A percentile compares a stretch with the other conserved stretches of the same genome.
phyloP scores from a whole-genome alignment of 2,113 vertebrate genomes.

The Atlantisia rogersi region DNA sequence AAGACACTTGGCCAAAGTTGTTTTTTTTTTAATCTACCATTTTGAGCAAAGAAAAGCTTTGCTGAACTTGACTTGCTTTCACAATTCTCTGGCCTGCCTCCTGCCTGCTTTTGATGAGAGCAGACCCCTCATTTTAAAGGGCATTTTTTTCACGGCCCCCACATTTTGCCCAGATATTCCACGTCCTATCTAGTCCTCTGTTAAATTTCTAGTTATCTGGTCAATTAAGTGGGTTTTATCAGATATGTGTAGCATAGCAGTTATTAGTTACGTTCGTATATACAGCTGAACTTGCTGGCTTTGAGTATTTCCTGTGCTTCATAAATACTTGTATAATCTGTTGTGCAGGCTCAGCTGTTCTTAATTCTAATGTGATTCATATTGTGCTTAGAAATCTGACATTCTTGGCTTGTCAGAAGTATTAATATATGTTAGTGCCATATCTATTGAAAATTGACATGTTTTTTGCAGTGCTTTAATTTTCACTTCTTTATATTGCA shows the following conservation, averaged over 20 bases:
- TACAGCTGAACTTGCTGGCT: slow-evolving; percentile 48
- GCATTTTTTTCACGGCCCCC: not conserved
- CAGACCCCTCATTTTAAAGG: not conserved
- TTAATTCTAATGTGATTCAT: slow-evolving; percentile 61
- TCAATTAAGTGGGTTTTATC: not conserved
- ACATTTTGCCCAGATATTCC: not conserved
- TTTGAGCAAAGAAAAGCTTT: not conserved
- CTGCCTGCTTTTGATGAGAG: not conserved
- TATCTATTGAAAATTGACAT: slow-evolving; percentile 45
- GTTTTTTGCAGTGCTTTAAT: slow-evolving; percentile 34
- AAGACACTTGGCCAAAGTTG: not conserved
- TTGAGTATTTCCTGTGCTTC: slow-evolving; percentile 51
- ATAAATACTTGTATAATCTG: slow-evolving; percentile 45
- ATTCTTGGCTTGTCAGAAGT: slow-evolving; percentile 62
- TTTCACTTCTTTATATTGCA: slow-evolving; percentile 38
- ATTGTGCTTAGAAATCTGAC: slow-evolving; percentile 50
- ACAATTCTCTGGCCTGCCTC: not conserved
- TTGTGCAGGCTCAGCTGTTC: slow-evolving; percentile 66
- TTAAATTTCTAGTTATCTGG: not conserved
- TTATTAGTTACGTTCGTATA: not conserved
- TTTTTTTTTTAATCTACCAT: not conserved
- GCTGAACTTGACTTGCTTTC: not conserved
- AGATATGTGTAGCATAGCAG: not conserved
- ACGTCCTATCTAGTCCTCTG: not conserved
- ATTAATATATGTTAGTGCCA: slow-evolving; percentile 26